Conservation (phyloP, 2,888 invertebrate species). For the Drosophila neutralis region DNA sequence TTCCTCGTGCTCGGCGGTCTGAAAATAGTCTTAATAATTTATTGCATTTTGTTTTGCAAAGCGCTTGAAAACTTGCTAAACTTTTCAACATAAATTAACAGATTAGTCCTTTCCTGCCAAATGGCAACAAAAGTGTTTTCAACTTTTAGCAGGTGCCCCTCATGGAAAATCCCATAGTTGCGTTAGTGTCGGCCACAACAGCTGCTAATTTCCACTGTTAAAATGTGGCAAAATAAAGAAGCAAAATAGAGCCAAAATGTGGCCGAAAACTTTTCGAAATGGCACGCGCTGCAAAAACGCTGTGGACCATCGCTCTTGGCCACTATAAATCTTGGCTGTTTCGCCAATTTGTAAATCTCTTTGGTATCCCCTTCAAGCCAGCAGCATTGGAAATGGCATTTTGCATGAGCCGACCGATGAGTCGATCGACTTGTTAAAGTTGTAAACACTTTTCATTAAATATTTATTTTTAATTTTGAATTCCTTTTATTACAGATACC, state of each 20-base stretch:
- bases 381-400: conserved; percentile 13
- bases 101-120: conserved; percentile 61
- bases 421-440: conserved; percentile 36
- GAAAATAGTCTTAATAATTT: conserved; percentile 75
- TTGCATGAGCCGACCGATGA: conserved; percentile 18
- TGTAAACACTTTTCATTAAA: conserved; percentile 48
- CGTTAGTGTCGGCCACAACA: conserved; percentile 37
- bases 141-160: conserved; percentile 55
- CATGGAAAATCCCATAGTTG: conserved; percentile 21
- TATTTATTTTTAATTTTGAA: conserved; percentile 52
- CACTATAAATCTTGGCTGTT: conserved; percentile 66
- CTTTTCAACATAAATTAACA: conserved; percentile 78
- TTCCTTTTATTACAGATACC: neutral
- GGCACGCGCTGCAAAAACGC: conserved; percentile 48
- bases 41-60: conserved; percentile 76
- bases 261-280: conserved; percentile 43
- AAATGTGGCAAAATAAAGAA: conserved; percentile 22
- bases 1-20: conserved; percentile 28
- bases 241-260: conserved; percentile 34
- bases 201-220: conserved; percentile 46
- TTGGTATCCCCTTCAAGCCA: conserved; percentile 24
- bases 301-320: conserved; percentile 27
- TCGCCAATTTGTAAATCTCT: conserved; percentile 64
- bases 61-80: conserved; percentile 70
- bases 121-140: conserved; percentile 31